phyloP scores from a whole-genome alignment of 2,888 invertebrate genomes.

The Phortica magna region DNA sequence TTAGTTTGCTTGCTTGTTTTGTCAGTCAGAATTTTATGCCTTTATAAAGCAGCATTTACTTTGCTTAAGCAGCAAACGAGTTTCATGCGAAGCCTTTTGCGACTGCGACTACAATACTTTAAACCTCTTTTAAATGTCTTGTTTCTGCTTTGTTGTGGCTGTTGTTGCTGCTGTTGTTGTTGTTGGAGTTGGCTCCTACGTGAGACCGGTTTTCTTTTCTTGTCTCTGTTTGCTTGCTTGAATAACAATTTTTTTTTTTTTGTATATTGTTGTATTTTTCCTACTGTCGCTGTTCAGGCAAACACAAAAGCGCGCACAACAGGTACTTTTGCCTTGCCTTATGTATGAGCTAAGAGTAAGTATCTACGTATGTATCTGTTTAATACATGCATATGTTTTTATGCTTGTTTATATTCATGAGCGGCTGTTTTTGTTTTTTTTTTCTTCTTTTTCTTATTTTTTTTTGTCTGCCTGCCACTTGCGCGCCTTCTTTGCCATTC shows the following conservation, averaged over 20 bases:
- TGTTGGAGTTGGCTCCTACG: conserved; percentile 22
- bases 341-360: conserved; percentile 33
- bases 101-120: not conserved
- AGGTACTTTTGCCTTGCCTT: conserved; percentile 51
- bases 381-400: not conserved
- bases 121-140: conserved; percentile 4
- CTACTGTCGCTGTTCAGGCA: conserved; percentile 32
- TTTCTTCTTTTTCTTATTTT: not conserved
- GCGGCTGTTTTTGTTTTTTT: not conserved
- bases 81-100: not conserved
- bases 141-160: not conserved
- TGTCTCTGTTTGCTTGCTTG: conserved; percentile 35
- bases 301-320: conserved; percentile 51
- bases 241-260: conserved; percentile 47
- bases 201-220: conserved; percentile 51
- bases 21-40: conserved; percentile 10
- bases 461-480: too few relatives aligned
- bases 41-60: conserved; percentile 1
- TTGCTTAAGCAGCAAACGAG: conserved; percentile 1
- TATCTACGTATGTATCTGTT: conserved; percentile 34
- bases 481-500: too few relatives aligned
- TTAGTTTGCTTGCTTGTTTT: not conserved
- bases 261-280: conserved; percentile 37
- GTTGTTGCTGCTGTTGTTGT: not conserved
- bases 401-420: conserved; percentile 11